These are phyloP conservation scores for Hoplostethus mediterraneus DNA, from an alignment of 2,797 vertebrate genomes.

Conservation along the genomic window DNA sequence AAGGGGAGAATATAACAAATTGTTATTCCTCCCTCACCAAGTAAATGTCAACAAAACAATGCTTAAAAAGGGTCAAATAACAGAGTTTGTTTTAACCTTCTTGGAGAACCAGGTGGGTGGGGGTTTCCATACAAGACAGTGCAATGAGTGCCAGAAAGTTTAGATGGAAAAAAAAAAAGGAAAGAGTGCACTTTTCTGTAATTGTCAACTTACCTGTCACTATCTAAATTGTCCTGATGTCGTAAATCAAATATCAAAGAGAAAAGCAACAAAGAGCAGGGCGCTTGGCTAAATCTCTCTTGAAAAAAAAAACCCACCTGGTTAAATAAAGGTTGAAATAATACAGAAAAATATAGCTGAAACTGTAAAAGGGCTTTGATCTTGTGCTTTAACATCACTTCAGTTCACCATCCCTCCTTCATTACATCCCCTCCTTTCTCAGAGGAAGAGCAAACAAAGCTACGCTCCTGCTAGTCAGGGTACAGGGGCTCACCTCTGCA, in stretches of 20 bases:
- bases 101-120: not conserved
- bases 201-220: too few species aligned
- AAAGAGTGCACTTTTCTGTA: too few species aligned
- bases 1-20: not conserved
- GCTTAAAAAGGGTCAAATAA: not conserved
- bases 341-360: not conserved
- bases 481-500: conserved; percentile 90
- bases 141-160: conserved; percentile 1
- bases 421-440: conserved; percentile 17
- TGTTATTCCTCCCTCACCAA: not conserved
- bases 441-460: conserved; percentile 69
- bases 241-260: conserved; percentile 9
- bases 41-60: not conserved
- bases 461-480: conserved; percentile 49
- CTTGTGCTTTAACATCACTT: conserved; percentile 16
- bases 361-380: conserved; percentile 42
- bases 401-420: conserved; percentile 1
- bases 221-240: too few species aligned
- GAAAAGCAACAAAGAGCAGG: conserved; percentile 1
- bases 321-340: conserved; percentile 8
- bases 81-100: not conserved
- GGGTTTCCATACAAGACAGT: not conserved
- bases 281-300: too few species aligned
- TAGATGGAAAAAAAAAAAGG: not conserved
- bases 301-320: not conserved